Evolutionary conservation across 2,888 invertebrate genomes (phyloP).

Genomic region (Antheraea yamamai): DNA sequence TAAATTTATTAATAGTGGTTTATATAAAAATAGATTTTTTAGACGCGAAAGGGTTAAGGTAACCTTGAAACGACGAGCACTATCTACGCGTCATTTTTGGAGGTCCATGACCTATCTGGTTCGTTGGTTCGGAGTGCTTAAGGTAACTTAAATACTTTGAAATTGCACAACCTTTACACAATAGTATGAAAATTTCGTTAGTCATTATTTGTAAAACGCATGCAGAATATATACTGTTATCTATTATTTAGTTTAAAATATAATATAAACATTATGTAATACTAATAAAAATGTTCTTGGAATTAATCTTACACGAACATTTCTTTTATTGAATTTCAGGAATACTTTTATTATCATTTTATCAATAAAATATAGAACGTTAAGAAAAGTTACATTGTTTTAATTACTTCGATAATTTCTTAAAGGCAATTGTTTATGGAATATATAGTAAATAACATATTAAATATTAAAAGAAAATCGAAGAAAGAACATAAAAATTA

Average conservation of each 20-base stretch:
- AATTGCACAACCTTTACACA: conserved; percentile 7
- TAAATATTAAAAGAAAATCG: background rate
- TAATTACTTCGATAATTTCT: background rate
- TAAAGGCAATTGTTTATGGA: background rate
- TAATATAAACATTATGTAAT: background rate
- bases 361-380: background rate
- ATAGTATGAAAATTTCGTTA: background rate
- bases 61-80: conserved; percentile 50
- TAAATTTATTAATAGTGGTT: background rate
- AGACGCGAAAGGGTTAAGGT: conserved; percentile 4
- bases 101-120: conserved; percentile 54
- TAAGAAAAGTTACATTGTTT: background rate
- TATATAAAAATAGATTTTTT: background rate
- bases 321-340: too few relatives aligned
- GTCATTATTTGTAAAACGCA: background rate
- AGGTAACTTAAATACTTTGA: background rate
- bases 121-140: conserved; percentile 26
- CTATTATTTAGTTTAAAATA: background rate
- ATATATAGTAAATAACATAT: background rate
- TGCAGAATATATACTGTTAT: background rate
- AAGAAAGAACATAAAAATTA: background rate
- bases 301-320: too few relatives aligned
- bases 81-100: conserved; percentile 52
- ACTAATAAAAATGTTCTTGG: too few relatives aligned
- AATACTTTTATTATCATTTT: too few relatives aligned